Base-by-base conservation (phyloP, 2,888 invertebrate species). In the Epirrhoe alternata region DNA sequence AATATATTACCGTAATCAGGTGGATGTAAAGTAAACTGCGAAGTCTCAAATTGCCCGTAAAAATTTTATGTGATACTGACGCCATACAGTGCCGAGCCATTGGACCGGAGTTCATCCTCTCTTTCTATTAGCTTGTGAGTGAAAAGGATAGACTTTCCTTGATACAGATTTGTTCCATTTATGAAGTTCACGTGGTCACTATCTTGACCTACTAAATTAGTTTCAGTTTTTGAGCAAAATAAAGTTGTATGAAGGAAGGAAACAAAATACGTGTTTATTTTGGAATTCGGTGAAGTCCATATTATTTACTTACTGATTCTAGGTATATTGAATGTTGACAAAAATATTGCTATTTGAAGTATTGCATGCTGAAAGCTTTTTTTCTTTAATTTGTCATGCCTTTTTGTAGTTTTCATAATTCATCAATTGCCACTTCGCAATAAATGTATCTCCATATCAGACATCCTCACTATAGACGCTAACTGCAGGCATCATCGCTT, bases 31-130 rank as follows among this genome's bases (percentile, higher is more conserved):
- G 57, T 70, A 64, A 69, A 70, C 71, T 71, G 70, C 58, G 53
- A 70, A 68, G 71, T 71, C 70, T 73, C 73, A 59, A 57, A 73
- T 71, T 63, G 73, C 54, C 51, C 64, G 67, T 74, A 68, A 72
- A 69, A 53, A 33, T 65, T 74, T 73, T 68, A 74, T 63, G 66
- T 17, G 60, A 31, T 14, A 33, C 62, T 70, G 74, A 69, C 72
- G 72, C 62, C 70, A 65, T 42, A 66, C 60, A 30, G 45, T 17
- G 42, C 50, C 54, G 33, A 42, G 50, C 45, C 47, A 66, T 38
- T 59, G 61, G 56, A 52, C 60, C 50, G 24, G 31, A 35, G n/a
- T 6, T 49, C n/a, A 5, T 14, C n/a, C 45, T 58, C 64, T 54
- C 47, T 3, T 38, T 53, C 38, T 54, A 16, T 38, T 17, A 1